A percentile compares a stretch with the other conserved stretches of the same genome.
phyloP scores from a whole-genome alignment of 1,140 invertebrate species.

The Lepidurus packardi region DNA sequence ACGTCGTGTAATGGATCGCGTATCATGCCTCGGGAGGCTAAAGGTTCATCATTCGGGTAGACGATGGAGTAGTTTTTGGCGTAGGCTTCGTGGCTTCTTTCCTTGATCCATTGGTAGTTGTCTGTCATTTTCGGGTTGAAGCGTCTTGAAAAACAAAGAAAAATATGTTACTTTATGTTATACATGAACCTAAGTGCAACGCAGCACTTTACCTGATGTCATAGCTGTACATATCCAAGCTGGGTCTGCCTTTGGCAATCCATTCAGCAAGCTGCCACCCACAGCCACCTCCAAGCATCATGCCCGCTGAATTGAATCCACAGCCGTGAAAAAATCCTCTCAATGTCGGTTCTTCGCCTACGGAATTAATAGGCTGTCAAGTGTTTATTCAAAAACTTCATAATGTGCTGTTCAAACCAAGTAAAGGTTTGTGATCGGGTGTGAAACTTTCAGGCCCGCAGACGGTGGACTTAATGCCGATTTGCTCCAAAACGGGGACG shows the following conservation, averaged over 20 bases:
- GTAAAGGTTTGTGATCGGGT: constrained; percentile 80
- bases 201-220: constrained; percentile 61
- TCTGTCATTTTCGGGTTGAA: constrained; percentile 64
- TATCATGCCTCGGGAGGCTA: constrained; percentile 69
- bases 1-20: constrained; percentile 63
- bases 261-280: constrained; percentile 76
- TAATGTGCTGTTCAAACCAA: constrained; percentile 47
- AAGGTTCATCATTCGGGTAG: constrained; percentile 75
- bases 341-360: constrained; percentile 51
- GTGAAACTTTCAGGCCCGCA: constrained; percentile 83
- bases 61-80: constrained; percentile 77
- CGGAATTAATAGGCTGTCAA: constrained; percentile 3
- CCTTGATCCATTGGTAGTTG: constrained; percentile 64
- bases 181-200: neutral
- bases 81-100: constrained; percentile 79
- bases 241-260: constrained; percentile 72
- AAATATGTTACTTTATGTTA: constrained; percentile 22
- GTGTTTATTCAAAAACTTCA: neutral
- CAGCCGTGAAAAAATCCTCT: constrained; percentile 70
- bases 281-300: constrained; percentile 82
- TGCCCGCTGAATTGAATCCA: constrained; percentile 82
- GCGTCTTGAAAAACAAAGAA: constrained; percentile 43
- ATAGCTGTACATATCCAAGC: constrained; percentile 75
- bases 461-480: constrained; percentile 76
- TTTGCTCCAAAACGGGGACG: constrained; percentile 62